These are phyloP conservation scores for Erebia palarica DNA, from an alignment of 2,888 invertebrate species.

Conservation along the genomic window DNA sequence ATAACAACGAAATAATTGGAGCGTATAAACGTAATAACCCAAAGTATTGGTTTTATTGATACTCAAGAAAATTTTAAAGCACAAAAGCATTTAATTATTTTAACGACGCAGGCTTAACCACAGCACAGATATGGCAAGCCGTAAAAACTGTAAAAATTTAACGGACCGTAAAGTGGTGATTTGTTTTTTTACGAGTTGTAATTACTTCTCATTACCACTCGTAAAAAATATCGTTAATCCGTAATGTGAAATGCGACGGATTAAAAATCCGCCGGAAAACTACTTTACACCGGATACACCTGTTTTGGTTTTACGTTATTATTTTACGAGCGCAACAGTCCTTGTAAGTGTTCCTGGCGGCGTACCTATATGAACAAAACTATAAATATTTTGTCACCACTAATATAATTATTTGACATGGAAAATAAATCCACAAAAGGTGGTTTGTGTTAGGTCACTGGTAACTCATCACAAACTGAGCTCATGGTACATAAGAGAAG, in stretches of 20 bases:
- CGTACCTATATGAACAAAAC: no score
- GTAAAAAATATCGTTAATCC: conserved; percentile 39
- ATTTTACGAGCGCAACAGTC: not conserved
- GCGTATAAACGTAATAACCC: not conserved
- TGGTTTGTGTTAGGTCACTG: no score
- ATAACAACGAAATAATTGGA: no score
- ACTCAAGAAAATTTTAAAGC: conserved; percentile 15
- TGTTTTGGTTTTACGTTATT: not conserved
- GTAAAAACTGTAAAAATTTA: conserved; percentile 38
- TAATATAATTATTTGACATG: no score
- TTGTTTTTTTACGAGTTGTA: conserved; percentile 40
- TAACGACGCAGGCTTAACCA: conserved; percentile 32
- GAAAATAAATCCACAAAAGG: no score
- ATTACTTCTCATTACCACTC: conserved; percentile 43
- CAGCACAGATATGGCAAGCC: conserved; percentile 32
- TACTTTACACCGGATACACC: not conserved
- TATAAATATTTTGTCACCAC: no score
- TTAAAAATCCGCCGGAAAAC: conserved; percentile 28
- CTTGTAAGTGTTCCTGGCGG: no score
- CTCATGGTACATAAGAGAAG: no score
- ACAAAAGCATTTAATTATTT: conserved; percentile 31
- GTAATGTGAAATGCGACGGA: conserved; percentile 30
- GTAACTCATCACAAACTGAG: no score
- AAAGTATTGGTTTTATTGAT: conserved; percentile 1
- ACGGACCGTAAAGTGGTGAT: conserved; percentile 37